These are phyloP conservation scores for Acrossocheilus wenchowensis DNA, from an alignment of 2,797 vertebrate species.

Conservation along the genomic window DNA sequence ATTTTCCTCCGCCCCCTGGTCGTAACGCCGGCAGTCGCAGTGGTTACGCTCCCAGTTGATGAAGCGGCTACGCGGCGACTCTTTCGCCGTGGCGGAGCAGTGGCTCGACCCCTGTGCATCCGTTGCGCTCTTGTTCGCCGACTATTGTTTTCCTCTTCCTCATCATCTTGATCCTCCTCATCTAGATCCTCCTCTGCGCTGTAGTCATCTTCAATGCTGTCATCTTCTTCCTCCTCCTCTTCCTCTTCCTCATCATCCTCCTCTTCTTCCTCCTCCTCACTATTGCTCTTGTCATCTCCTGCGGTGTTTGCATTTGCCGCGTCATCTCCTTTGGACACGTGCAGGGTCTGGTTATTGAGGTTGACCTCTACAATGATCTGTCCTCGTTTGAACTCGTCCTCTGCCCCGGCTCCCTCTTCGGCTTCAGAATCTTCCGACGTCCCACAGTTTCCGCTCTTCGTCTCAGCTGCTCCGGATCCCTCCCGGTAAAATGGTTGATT, in stretches of 20 bases:
- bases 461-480: slow-evolving; percentile 60
- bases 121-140: slow-evolving; percentile 85
- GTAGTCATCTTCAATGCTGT: slow-evolving; percentile 82
- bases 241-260: slow-evolving; percentile 77
- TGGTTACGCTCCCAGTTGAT: slow-evolving; percentile 70
- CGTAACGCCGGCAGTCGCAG: slow-evolving; percentile 77
- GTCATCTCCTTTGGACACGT: slow-evolving; percentile 96
- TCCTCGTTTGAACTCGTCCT: slow-evolving; percentile 92
- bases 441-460: slow-evolving; percentile 67
- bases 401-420: slow-evolving; percentile 78
- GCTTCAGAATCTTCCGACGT: slow-evolving; percentile 83
- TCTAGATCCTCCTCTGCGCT: slow-evolving; percentile 76
- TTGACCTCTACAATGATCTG: slow-evolving; percentile 99
- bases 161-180: slow-evolving; percentile 67
- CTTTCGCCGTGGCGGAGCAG: slow-evolving; percentile 82
- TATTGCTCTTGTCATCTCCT: slow-evolving; percentile 85
- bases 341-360: slow-evolving; percentile 98
- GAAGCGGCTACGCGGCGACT: slow-evolving; percentile 75
- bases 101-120: slow-evolving; percentile 73
- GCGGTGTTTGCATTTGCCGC: slow-evolving; percentile 64
- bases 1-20: slow-evolving; percentile 87
- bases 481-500: slow-evolving; percentile 80
- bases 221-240: slow-evolving; percentile 82
- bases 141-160: slow-evolving; percentile 84
- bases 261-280: slow-evolving; percentile 89